Evolutionary conservation across 2,888 invertebrate genomes (phyloP).

Genomic region (Choreutis nemorana): DNA sequence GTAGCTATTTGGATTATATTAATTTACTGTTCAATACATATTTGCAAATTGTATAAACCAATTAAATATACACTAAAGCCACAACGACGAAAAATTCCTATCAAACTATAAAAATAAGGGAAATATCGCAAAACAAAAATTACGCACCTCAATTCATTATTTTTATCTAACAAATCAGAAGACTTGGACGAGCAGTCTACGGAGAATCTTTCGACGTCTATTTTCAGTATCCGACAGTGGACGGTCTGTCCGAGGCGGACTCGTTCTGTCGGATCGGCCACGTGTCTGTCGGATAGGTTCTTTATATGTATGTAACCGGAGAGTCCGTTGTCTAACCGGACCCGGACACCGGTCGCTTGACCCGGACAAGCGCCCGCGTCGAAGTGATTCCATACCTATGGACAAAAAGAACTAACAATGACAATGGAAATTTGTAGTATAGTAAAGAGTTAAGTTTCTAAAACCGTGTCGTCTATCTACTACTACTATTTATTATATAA

Average conservation of each 20-base stretch:
- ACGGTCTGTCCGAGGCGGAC: conserved; percentile 86
- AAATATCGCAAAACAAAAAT: background rate
- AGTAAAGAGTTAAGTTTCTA: background rate
- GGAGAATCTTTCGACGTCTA: conserved; percentile 92
- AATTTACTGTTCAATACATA: too few species aligned
- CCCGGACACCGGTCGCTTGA: conserved; percentile 90
- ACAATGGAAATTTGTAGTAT: background rate
- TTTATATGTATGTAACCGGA: conserved; percentile 94
- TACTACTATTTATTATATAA: too few species aligned
- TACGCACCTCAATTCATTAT: conserved; percentile 83
- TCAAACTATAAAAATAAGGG: too few species aligned
- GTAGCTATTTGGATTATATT: too few species aligned
- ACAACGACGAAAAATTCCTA: too few species aligned
- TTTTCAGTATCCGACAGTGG: conserved; percentile 91
- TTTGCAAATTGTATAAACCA: too few species aligned
- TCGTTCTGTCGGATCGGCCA: conserved; percentile 91
- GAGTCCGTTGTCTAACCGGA: conserved; percentile 90
- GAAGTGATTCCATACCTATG: conserved; percentile 94
- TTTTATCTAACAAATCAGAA: conserved; percentile 90
- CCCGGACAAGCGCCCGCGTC: conserved; percentile 96
- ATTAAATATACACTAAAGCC: too few species aligned
- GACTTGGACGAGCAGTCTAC: conserved; percentile 94
- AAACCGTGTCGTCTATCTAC: too few species aligned
- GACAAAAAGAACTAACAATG: conserved; percentile 2
- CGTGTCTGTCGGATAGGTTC: conserved; percentile 92